Evolutionary conservation across 1,140 invertebrate genomes (phyloP).

Genomic region (Temnothorax nylanderi): DNA sequence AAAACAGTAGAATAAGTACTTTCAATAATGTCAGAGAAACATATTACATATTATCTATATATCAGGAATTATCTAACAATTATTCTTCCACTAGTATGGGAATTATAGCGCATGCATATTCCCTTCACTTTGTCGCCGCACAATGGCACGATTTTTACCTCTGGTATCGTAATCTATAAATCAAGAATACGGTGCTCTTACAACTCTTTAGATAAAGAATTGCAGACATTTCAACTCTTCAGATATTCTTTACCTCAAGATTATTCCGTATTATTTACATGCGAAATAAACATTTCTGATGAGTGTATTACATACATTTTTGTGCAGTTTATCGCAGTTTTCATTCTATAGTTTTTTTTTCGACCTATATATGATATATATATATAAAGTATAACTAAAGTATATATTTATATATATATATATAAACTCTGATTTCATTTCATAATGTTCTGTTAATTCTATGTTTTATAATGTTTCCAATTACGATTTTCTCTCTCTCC

Average conservation of each 20-base stretch:
- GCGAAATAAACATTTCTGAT: slow-evolving; percentile 73
- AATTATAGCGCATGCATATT: slow-evolving; percentile 79
- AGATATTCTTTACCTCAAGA: slow-evolving; percentile 66
- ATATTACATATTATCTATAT: slow-evolving; percentile 83
- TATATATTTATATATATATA: slow-evolving; percentile 78
- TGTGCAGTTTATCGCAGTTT: slow-evolving; percentile 80
- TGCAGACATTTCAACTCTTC: slow-evolving; percentile 72
- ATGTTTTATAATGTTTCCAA: slow-evolving; percentile 76
- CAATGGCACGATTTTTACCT: slow-evolving; percentile 81
- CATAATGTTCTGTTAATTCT: slow-evolving; percentile 81
- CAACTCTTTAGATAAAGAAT: slow-evolving; percentile 73
- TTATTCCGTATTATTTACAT: slow-evolving; percentile 75
- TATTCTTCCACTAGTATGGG: slow-evolving; percentile 81
- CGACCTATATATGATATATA: slow-evolving; percentile 78
- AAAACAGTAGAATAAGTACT: slow-evolving; percentile 85
- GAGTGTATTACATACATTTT: slow-evolving; percentile 79
- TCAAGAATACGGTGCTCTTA: slow-evolving; percentile 71
- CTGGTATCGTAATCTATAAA: slow-evolving; percentile 75
- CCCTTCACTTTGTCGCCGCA: slow-evolving; percentile 79
- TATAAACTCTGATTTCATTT: slow-evolving; percentile 84
- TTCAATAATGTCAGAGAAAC: slow-evolving; percentile 83
- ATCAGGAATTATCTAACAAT: slow-evolving; percentile 81
- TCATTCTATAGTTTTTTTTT: slow-evolving; percentile 65
- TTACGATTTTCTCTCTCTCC: slow-evolving; percentile 74
- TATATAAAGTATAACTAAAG: slow-evolving; percentile 83